Conservation (phyloP, 2,113 vertebrate species). For the Crotophaga sulcirostris region DNA sequence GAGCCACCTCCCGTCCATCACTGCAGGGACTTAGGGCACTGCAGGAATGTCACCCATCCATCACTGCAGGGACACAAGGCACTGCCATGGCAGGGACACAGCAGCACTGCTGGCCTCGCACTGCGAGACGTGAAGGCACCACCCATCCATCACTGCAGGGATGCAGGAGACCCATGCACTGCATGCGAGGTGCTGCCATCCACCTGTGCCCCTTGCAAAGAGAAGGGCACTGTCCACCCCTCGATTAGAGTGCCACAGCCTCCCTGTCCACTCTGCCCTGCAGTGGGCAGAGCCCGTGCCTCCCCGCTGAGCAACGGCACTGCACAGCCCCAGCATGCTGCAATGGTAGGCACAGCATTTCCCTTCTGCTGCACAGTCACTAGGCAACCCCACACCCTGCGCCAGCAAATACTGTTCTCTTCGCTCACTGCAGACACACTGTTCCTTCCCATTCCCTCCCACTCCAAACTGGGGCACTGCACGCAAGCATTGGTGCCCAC, state of each 20-base stretch:
- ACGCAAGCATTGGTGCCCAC: not conserved
- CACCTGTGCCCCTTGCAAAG: not conserved
- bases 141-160: not conserved
- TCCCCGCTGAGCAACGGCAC: rapidly evolving
- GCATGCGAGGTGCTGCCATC: not conserved
- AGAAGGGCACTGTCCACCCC: not conserved
- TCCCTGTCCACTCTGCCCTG: not conserved
- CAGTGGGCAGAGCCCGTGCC: rapidly evolving
- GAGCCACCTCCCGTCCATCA: not conserved
- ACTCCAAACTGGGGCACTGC: not conserved
- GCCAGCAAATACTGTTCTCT: constrained; percentile 2
- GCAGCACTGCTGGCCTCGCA: not conserved
- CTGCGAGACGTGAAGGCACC: not conserved
- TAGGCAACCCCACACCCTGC: constrained; percentile 54
- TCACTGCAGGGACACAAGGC: not conserved
- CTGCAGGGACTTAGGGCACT: not conserved
- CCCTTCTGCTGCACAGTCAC: constrained; percentile 42
- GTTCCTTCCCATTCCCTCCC: constrained; percentile 4
- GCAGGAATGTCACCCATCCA: not conserved
- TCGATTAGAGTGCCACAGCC: not conserved
- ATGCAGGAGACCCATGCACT: not conserved
- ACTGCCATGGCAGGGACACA: not conserved
- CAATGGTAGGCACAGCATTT: not conserved
- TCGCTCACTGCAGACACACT: not conserved
- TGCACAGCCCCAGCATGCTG: not conserved